A percentile compares a stretch with the other conserved stretches of the same genome.
Evolutionary conservation across 2,888 invertebrate genomes (phyloP).

Genomic region (Dromius quadrimaculatus): DNA sequence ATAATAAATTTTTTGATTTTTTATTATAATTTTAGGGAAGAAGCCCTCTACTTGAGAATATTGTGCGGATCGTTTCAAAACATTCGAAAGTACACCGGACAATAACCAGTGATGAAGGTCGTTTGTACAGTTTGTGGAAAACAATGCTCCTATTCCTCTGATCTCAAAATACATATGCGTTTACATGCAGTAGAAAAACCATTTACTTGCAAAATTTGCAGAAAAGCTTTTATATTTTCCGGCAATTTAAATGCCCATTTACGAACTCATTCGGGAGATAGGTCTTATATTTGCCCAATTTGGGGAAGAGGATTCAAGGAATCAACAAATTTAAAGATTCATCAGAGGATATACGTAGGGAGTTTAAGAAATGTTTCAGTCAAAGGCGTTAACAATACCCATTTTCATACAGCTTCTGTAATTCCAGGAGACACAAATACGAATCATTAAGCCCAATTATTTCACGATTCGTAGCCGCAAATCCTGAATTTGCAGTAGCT

Average conservation of each 20-base stretch:
- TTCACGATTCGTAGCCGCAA: too few relatives aligned
- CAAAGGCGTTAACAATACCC: too few relatives aligned
- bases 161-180: slow-evolving; percentile 37
- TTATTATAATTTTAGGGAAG: slow-evolving; percentile 33
- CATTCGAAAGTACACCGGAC: slow-evolving; percentile 36
- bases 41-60: slow-evolving; percentile 31
- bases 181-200: slow-evolving; percentile 32
- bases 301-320: slow-evolving; percentile 41
- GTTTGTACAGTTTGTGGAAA: slow-evolving; percentile 39
- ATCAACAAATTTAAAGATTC: slow-evolving; percentile 33
- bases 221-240: slow-evolving; percentile 29
- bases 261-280: slow-evolving; percentile 26
- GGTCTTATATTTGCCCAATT: slow-evolving; percentile 21
- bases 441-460: too few relatives aligned
- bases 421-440: too few relatives aligned
- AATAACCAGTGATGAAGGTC: slow-evolving; percentile 30
- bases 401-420: too few relatives aligned
- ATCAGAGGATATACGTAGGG: neutral
- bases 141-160: slow-evolving; percentile 26
- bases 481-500: too few relatives aligned
- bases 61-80: slow-evolving; percentile 29
- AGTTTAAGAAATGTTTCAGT: neutral
- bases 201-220: slow-evolving; percentile 24
- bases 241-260: slow-evolving; percentile 35
- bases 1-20: too few relatives aligned